These are phyloP conservation scores for Cerastis rubricosa DNA, from an alignment of 2,888 invertebrate genomes.

Conservation along the genomic window DNA sequence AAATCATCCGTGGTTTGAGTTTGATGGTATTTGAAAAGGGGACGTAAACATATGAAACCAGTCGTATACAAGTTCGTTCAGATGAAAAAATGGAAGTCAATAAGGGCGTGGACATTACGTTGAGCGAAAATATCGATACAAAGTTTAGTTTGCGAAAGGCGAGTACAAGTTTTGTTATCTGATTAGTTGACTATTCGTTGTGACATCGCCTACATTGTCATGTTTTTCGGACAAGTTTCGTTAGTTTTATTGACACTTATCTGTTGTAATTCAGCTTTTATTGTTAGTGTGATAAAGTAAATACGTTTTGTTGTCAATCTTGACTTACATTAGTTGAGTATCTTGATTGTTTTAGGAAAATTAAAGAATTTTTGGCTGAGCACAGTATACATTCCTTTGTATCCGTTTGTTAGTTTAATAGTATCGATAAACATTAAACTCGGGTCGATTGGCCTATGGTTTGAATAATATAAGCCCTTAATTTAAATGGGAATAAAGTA, in stretches of 20 bases:
- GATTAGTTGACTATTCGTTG: constrained; percentile 67
- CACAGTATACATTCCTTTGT: not conserved
- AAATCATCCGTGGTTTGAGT: constrained; percentile 78
- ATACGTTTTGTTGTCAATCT: constrained; percentile 39
- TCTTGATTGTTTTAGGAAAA: constrained; percentile 13
- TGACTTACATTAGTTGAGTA: constrained; percentile 1
- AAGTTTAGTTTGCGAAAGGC: constrained; percentile 49
- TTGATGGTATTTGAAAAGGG: constrained; percentile 76
- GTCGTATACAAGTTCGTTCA: constrained; percentile 57
- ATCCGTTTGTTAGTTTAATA: not conserved
- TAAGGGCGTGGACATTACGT: constrained; percentile 42
- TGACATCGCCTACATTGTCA: constrained; percentile 63
- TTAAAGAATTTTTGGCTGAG: not conserved
- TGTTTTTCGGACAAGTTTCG: constrained; percentile 52
- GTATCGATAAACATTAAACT: not conserved
- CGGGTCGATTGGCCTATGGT: not conserved
- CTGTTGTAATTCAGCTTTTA: constrained; percentile 59
- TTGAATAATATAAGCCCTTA: not conserved
- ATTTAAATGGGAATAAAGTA: not conserved
- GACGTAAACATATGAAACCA: constrained; percentile 71
- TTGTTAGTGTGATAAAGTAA: constrained; percentile 51
- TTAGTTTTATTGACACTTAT: constrained; percentile 64
- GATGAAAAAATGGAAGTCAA: constrained; percentile 60
- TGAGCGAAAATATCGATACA: constrained; percentile 58
- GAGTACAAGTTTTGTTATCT: constrained; percentile 62